These are phyloP conservation scores for Drosophila seguyi DNA, from an alignment of 1,140 invertebrate species.

Conservation along the genomic window DNA sequence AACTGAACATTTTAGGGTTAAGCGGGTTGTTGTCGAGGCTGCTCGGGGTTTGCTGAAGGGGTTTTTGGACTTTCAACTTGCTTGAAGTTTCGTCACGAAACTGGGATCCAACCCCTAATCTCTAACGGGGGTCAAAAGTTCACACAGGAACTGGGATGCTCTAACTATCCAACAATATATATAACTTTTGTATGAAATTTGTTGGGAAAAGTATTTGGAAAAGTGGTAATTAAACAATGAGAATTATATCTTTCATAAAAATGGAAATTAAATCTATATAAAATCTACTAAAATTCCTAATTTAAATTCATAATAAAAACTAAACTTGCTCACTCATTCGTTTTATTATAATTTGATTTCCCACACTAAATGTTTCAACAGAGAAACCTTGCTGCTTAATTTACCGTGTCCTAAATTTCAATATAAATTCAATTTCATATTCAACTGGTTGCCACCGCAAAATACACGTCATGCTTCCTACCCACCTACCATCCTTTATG, in stretches of 20 bases:
- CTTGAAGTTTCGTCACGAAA: slow-evolving; percentile 3
- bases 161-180: slow-evolving; percentile 9
- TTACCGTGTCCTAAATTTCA: slow-evolving; percentile 5
- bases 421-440: slow-evolving; percentile 52
- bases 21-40: slow-evolving; percentile 38
- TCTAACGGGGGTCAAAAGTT: slow-evolving; percentile 16
- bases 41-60: slow-evolving; percentile 12
- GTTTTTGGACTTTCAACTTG: slow-evolving; percentile 30
- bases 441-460: slow-evolving; percentile 62
- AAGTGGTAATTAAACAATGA: neutral
- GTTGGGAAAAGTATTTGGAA: neutral
- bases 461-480: neutral
- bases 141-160: slow-evolving; percentile 5
- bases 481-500: slow-evolving; percentile 38
- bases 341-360: neutral
- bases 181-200: neutral
- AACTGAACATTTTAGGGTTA: slow-evolving; percentile 71
- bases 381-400: neutral
- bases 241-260: neutral
- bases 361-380: neutral
- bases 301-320: too few species aligned
- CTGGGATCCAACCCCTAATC: neutral
- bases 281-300: neutral
- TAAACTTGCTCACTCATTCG: neutral
- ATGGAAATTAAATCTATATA: neutral